Percentiles rank a stretch among this genome's conserved stretches.
These are phyloP conservation scores for Copidosoma aretas DNA, from an alignment of 2,888 invertebrate genomes.

Conservation along the genomic window DNA sequence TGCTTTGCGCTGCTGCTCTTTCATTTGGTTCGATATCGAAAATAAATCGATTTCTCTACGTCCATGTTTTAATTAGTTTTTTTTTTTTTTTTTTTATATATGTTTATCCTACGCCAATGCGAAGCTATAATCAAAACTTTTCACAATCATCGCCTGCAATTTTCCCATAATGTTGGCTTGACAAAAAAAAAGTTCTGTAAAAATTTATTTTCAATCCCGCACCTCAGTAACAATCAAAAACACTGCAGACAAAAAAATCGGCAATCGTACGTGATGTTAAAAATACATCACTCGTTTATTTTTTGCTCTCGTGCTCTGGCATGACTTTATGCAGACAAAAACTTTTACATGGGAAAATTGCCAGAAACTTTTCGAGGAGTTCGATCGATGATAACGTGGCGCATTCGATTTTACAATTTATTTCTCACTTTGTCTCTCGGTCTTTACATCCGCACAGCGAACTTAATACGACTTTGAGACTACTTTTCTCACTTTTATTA, in stretches of 20 bases:
- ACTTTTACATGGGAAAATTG: slow-evolving; percentile 13
- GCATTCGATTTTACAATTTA: slow-evolving; percentile 17
- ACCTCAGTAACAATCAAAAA: slow-evolving; percentile 27
- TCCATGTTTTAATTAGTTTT: slow-evolving; percentile 16
- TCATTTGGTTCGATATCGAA: slow-evolving; percentile 38
- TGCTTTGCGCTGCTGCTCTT: slow-evolving; percentile 32
- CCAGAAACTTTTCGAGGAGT: slow-evolving; percentile 15
- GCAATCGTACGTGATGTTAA: slow-evolving; percentile 13
- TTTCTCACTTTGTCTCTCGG: slow-evolving; percentile 12
- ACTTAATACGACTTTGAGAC: slow-evolving; percentile 20
- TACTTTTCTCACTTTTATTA: slow-evolving; percentile 7
- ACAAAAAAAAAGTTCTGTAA: slow-evolving; percentile 24
- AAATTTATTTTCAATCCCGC: slow-evolving; percentile 16
- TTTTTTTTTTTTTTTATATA: background rate
- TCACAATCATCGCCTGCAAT: slow-evolving; percentile 16
- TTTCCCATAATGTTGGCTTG: slow-evolving; percentile 9
- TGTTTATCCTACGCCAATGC: slow-evolving; percentile 28
- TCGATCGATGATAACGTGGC: slow-evolving; percentile 24
- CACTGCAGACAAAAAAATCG: slow-evolving; percentile 11
- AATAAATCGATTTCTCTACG: slow-evolving; percentile 39
- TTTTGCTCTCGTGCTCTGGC: background rate
- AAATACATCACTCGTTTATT: slow-evolving; percentile 18
- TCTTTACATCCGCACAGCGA: slow-evolving; percentile 32
- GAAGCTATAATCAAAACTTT: slow-evolving; percentile 21
- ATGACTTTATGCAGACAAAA: slow-evolving; percentile 15